Base-by-base conservation (phyloP, 2,113 vertebrate genomes). In the Cryptomyrus ogoouensis region DNA sequence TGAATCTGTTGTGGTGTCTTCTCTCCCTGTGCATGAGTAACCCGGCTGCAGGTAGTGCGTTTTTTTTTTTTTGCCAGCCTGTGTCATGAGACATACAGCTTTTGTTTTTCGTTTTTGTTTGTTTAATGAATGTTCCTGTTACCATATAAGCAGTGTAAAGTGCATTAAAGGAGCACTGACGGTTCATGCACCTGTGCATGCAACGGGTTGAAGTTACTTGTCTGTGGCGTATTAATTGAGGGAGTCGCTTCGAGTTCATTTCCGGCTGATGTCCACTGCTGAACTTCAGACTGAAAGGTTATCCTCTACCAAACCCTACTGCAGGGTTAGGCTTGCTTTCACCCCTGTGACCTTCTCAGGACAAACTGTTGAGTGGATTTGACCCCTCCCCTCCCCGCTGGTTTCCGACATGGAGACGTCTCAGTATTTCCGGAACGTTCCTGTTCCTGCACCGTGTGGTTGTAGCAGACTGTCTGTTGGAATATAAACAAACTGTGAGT, bases 1-100 rank as follows among this genome's bases (percentile, higher is more conserved):
- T 92, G 58, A 27, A 88, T 85, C 10, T 92, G 49, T 91, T 89
- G 91, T 88, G 88, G 91, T 91, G 89, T 91, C 58, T 86, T 88
- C 42, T 58, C 62, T 85, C 87, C 12, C 49, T 13, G 42, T 39
- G 70, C 5, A 17, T 5, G 10, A 56, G 84, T 46, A 35, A 12
- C 53, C 74, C 83, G 13, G 42, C 47, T 83, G 50, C 66, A 47
- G 47, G 39, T 83, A 50, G 17, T 42, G 21, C 80, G 12, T 84
- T 21, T 58, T n/a, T 49, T 31, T 85, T 62, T 39, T 49, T 44
- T 19, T 86, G 46, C 77, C 21, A 74, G 44, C 49, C 42, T 52
- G 50, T 84, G 52, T 39, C 50, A 88, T 35, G 24, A 83, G 62
- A 47, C 50, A 53, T 85, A 90, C 53, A 85, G 88, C 88, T 86